Evolutionary conservation across 2,797 vertebrate species (phyloP).

Genomic region (Diplodus puntazzo): DNA sequence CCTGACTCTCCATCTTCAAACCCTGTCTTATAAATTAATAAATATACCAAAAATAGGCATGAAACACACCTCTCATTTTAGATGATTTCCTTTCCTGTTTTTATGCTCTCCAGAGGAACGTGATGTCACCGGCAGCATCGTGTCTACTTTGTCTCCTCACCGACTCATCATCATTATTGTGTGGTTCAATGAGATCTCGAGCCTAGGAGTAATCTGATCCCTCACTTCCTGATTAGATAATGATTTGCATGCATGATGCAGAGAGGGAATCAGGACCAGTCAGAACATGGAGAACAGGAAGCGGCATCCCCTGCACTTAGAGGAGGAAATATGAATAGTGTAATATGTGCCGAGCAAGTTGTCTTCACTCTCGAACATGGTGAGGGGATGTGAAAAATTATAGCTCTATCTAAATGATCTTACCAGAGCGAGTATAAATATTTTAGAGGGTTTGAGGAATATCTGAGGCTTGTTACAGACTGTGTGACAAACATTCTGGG

Average conservation of each 20-base stretch:
- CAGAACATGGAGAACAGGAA: conserved; percentile 42
- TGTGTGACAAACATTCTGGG: conserved; percentile 37
- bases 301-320: conserved; percentile 47
- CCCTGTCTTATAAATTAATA: conserved; percentile 1
- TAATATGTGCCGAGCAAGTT: conserved; percentile 12
- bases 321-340: conserved; percentile 22
- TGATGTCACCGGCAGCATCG: conserved; percentile 36
- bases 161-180: conserved; percentile 55
- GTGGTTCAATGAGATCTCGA: conserved; percentile 61
- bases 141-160: conserved; percentile 44
- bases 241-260: conserved; percentile 76
- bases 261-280: conserved; percentile 53
- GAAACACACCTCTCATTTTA: conserved; percentile 33
- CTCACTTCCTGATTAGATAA: conserved; percentile 84
- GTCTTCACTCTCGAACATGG: conserved; percentile 25
- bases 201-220: conserved; percentile 78
- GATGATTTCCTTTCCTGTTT: conserved; percentile 17
- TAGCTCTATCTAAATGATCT: conserved; percentile 45
- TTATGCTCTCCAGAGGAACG: conserved; percentile 16
- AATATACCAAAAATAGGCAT: conserved; percentile 47
- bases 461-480: conserved; percentile 35
- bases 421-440: conserved; percentile 49
- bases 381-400: conserved; percentile 40
- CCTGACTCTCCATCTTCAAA: conserved; percentile 36
- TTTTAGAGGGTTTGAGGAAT: conserved; percentile 58